Percentiles rank a stretch among this genome's conserved stretches.
phyloP scores from a whole-genome alignment of 2,888 invertebrate species.

The Halictus quadricinctus region DNA sequence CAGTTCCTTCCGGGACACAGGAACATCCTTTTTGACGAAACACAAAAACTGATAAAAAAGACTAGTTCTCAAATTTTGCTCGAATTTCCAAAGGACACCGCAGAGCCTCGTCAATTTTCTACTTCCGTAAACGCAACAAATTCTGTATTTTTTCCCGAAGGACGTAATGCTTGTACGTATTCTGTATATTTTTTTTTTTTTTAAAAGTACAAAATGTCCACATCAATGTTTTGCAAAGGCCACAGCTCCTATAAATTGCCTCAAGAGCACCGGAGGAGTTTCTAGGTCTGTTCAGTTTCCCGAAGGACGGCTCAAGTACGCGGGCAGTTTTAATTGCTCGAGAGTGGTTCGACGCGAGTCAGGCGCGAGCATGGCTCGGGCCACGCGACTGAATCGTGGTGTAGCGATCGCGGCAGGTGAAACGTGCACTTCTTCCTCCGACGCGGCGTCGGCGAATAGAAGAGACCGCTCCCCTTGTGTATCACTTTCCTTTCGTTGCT shows the following conservation, averaged over 20 bases:
- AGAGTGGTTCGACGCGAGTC: neutral
- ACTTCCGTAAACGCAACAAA: too few species aligned
- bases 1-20: neutral
- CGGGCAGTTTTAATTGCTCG: neutral
- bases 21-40: neutral
- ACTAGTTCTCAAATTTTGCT: too few species aligned
- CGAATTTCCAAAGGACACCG: too few species aligned
- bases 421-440: constrained; percentile 77
- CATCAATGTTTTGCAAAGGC: too few species aligned
- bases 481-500: constrained; percentile 65
- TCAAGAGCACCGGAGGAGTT: neutral
- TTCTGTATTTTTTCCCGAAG: too few species aligned
- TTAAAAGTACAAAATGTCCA: too few species aligned
- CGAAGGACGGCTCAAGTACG: neutral
- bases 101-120: too few species aligned
- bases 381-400: constrained; percentile 75
- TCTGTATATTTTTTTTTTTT: too few species aligned
- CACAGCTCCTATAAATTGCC: too few species aligned
- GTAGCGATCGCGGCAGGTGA: constrained; percentile 74
- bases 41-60: neutral
- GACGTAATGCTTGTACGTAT: too few species aligned
- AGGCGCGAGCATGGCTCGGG: constrained; percentile 56
- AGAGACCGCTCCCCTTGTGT: constrained; percentile 51
- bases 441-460: constrained; percentile 51
- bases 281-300: neutral